Conservation (phyloP, 2,113 vertebrate genomes). For the Salvelinus alpinus region DNA sequence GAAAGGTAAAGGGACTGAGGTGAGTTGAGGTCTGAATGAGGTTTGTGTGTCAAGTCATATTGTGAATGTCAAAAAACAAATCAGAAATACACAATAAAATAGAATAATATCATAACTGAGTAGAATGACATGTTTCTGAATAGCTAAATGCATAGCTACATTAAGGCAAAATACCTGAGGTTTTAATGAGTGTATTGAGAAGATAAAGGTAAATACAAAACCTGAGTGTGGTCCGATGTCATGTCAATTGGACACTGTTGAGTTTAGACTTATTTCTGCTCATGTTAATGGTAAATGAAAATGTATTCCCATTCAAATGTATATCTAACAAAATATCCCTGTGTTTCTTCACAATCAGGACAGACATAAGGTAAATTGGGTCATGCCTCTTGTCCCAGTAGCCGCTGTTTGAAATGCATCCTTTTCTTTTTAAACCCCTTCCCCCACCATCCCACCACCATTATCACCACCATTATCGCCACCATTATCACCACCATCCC, state of each 20-base stretch:
- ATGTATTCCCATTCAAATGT: not conserved
- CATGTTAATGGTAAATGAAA: not conserved
- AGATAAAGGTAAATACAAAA: conserved; percentile 52
- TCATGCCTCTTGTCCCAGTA: too few relatives aligned
- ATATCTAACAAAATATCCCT: not conserved
- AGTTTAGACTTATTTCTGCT: not conserved
- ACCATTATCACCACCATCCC: conserved; percentile 30
- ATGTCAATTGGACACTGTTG: conserved; percentile 40
- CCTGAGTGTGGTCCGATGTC: conserved; percentile 67
- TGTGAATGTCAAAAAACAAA: conserved; percentile 69
- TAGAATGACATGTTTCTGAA: conserved; percentile 68
- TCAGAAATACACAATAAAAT: conserved; percentile 67
- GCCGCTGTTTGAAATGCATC: conserved; percentile 21
- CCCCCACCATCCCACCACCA: conserved; percentile 35
- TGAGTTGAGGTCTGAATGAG: conserved; percentile 68
- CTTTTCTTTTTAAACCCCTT: conserved; percentile 35
- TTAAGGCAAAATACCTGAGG: conserved; percentile 63
- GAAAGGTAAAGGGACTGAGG: conserved; percentile 53
- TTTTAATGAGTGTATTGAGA: conserved; percentile 63
- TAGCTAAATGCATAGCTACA: conserved; percentile 36
- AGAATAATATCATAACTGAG: conserved; percentile 66
- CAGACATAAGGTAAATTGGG: conserved; percentile 22
- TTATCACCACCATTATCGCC: conserved; percentile 13
- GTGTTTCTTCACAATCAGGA: not conserved
- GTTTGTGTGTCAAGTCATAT: conserved; percentile 68